Percentiles rank a stretch among this genome's conserved stretches.
Conservation (phyloP, 2,888 invertebrate genomes). For the Pycnomerus fuliginosus region DNA sequence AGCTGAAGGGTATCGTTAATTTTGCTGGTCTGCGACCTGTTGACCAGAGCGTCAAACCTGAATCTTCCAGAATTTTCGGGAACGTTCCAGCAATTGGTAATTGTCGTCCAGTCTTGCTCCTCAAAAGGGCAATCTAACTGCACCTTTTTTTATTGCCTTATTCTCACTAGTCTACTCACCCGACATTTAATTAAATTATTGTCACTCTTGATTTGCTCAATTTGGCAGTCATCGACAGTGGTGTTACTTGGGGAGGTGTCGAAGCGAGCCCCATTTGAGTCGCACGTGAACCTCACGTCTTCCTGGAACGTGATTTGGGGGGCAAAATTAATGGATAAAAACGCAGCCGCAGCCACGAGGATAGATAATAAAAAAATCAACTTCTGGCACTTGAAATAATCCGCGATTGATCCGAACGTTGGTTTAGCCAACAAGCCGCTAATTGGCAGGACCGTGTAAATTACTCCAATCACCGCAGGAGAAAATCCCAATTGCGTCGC, state of each 20-base stretch:
- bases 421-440: slow-evolving; percentile 80
- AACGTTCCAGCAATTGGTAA: slow-evolving; percentile 63
- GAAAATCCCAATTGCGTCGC: slow-evolving; percentile 82
- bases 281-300: slow-evolving; percentile 63
- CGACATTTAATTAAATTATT: slow-evolving; percentile 50
- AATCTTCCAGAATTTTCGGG: slow-evolving; percentile 49
- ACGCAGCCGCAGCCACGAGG: slow-evolving; percentile 67
- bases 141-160: too few relatives aligned
- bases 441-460: slow-evolving; percentile 77
- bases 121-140: slow-evolving; percentile 61
- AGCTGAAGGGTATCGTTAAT: slow-evolving; percentile 25
- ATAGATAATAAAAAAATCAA: slow-evolving; percentile 72
- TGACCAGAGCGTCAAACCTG: slow-evolving; percentile 53
- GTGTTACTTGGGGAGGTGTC: slow-evolving; percentile 57
- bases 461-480: slow-evolving; percentile 71
- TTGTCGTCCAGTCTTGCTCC: slow-evolving; percentile 60
- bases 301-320: slow-evolving; percentile 60
- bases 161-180: too few relatives aligned
- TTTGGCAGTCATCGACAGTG: slow-evolving; percentile 53
- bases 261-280: slow-evolving; percentile 57
- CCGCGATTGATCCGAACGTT: slow-evolving; percentile 77
- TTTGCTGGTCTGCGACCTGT: slow-evolving; percentile 28
- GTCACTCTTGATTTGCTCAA: slow-evolving; percentile 47
- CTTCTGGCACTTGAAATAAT: slow-evolving; percentile 74
- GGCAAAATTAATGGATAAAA: slow-evolving; percentile 71